These are phyloP conservation scores for Pycnomerus fuliginosus DNA, from an alignment of 2,888 invertebrate species.

Conservation along the genomic window DNA sequence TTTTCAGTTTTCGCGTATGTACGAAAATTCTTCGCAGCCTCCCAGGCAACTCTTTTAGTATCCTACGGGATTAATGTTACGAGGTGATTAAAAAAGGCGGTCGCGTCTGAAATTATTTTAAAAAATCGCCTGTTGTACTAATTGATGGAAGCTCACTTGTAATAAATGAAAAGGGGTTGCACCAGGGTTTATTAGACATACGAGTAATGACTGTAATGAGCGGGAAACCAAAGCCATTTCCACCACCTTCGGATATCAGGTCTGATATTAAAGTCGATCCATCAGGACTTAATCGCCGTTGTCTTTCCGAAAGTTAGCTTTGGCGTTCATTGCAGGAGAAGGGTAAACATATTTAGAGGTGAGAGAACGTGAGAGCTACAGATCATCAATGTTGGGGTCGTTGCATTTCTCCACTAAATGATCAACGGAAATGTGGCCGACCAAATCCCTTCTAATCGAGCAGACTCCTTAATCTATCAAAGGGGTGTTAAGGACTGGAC, in stretches of 20 bases:
- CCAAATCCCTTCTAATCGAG: conserved; percentile 17
- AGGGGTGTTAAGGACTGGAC: too few relatives aligned
- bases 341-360: conserved; percentile 21
- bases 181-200: conserved; percentile 40
- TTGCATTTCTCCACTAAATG: conserved; percentile 17
- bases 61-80: too few relatives aligned
- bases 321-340: conserved; percentile 12
- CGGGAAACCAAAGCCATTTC: conserved; percentile 40
- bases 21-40: too few relatives aligned
- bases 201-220: conserved; percentile 45
- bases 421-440: conserved; percentile 19
- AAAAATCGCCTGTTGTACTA: too few relatives aligned
- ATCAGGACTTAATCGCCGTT: conserved; percentile 30
- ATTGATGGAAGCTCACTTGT: conserved; percentile 22
- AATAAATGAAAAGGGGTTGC: conserved; percentile 24
- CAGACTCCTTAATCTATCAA: conserved; percentile 20
- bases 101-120: too few relatives aligned
- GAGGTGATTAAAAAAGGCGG: too few relatives aligned
- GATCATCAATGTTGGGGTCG: conserved; percentile 8
- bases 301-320: conserved; percentile 16
- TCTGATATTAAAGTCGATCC: conserved; percentile 37
- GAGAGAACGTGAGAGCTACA: conserved; percentile 9
- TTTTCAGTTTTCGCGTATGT: conserved; percentile 6
- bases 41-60: too few relatives aligned
- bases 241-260: conserved; percentile 31